These are phyloP conservation scores for Nerophis ophidion DNA, from an alignment of 2,113 vertebrate species.

Conservation along the genomic window DNA sequence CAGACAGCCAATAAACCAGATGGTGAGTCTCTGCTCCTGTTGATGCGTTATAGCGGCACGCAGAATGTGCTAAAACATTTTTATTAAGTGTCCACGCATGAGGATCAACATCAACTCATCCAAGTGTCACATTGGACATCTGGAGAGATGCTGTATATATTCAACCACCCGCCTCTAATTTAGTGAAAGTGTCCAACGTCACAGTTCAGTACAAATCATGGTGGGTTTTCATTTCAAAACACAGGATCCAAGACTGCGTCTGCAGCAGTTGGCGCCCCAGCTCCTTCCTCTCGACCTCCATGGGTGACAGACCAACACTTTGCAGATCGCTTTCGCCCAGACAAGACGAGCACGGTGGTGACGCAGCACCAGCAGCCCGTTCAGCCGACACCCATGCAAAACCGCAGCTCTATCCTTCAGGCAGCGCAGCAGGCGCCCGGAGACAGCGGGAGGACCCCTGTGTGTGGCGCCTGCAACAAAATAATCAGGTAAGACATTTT, in stretches of 20 bases:
- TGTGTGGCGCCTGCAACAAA: conserved; percentile 93
- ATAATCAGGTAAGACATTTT: conserved; percentile 82
- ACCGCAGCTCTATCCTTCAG: conserved; percentile 94
- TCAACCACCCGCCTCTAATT: background rate
- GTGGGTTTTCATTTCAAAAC: background rate
- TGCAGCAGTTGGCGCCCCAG: conserved; percentile 5
- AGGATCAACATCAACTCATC: conserved; percentile 9
- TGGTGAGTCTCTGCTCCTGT: conserved; percentile 56
- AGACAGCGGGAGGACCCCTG: conserved; percentile 77
- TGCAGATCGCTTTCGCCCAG: conserved; percentile 87
- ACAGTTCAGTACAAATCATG: conserved; percentile 4
- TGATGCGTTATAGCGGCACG: conserved; percentile 41
- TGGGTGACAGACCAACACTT: conserved; percentile 92
- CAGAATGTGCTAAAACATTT: conserved; percentile 47
- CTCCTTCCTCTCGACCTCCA: conserved; percentile 81
- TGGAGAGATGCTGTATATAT: conserved; percentile 9
- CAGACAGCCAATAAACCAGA: conserved; percentile 67
- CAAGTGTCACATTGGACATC: conserved; percentile 22
- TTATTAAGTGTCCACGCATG: conserved; percentile 43
- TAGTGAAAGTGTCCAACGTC: conserved; percentile 22
- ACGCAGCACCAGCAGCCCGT: conserved; percentile 90
- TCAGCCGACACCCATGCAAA: conserved; percentile 89
- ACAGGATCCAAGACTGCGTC: conserved; percentile 56
- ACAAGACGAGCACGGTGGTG: conserved; percentile 91
- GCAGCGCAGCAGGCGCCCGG: conserved; percentile 80